Conservation (phyloP, 64 coral and sea anemone species). For the Acropora tenuis region DNA sequence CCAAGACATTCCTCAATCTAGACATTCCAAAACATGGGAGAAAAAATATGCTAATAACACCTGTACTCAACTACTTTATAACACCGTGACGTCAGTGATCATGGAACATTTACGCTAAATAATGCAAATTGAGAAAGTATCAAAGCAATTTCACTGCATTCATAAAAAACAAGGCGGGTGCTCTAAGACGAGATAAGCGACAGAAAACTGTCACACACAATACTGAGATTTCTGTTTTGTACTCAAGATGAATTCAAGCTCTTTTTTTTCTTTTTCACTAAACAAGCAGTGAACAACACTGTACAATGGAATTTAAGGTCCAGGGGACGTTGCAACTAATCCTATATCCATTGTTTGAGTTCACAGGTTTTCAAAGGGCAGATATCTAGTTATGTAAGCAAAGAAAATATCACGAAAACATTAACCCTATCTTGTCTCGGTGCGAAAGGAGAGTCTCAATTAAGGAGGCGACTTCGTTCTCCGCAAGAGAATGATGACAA, state of each 20-base stretch:
- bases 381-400: not conserved
- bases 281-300: not conserved
- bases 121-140: conserved; percentile 1
- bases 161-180: not conserved
- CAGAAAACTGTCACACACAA: not conserved
- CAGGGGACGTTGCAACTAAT: no score
- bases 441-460: not conserved
- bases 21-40: conserved; percentile 30
- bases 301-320: not conserved
- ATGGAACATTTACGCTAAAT: not conserved
- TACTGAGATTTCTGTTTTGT: conserved; percentile 4
- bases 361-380: conserved; percentile 7
- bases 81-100: not conserved
- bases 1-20: conserved; percentile 2
- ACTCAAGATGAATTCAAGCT: not conserved
- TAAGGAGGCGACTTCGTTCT: no score
- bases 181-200: not conserved
- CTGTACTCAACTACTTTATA: not conserved
- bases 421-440: not conserved
- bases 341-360: not conserved
- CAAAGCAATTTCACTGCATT: conserved; percentile 36
- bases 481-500: not conserved
- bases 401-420: not conserved
- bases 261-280: not conserved
- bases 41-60: conserved; percentile 26